phyloP scores from a whole-genome alignment of 1,140 invertebrate species.

The Brachionus angularis region DNA sequence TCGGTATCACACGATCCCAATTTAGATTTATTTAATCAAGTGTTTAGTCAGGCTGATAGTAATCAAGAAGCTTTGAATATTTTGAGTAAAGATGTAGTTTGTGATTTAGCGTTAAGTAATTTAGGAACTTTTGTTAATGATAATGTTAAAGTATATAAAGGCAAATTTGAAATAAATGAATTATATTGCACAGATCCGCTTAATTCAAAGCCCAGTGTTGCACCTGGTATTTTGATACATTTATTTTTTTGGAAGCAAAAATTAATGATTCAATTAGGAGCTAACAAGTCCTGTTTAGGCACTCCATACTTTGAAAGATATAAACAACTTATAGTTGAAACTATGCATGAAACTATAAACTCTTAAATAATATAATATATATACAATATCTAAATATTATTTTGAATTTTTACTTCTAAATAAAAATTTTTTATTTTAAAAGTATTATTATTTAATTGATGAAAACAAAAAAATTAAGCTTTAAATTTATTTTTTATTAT shows the following conservation, averaged over 20 bases:
- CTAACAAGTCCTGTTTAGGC: not conserved
- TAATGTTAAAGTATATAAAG: not conserved
- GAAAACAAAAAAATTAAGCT: no score
- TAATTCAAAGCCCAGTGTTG: slow-evolving; percentile 19
- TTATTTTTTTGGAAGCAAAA: slow-evolving; percentile 40
- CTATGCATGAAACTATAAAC: slow-evolving; percentile 9
- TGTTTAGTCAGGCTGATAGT: not conserved
- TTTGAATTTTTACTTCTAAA: no score
- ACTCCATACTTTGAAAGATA: slow-evolving; percentile 25
- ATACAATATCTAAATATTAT: no score
- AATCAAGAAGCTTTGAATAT: not conserved
- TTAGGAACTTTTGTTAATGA: slow-evolving; percentile 14
- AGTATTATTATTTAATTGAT: no score
- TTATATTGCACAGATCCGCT: slow-evolving; percentile 13
- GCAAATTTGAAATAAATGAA: slow-evolving; percentile 18
- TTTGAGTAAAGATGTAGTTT: not conserved
- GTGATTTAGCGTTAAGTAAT: slow-evolving; percentile 25
- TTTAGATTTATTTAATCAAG: not conserved
- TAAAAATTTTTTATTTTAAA: no score
- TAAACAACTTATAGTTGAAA: not conserved
- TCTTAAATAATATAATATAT: no score
- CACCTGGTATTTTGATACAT: slow-evolving; percentile 8
- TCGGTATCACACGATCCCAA: not conserved
- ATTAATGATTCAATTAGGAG: slow-evolving; percentile 32
- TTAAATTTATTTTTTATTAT: no score